Base-by-base conservation (phyloP, 2,797 vertebrate genomes). In the Pelochelys cantorii region DNA sequence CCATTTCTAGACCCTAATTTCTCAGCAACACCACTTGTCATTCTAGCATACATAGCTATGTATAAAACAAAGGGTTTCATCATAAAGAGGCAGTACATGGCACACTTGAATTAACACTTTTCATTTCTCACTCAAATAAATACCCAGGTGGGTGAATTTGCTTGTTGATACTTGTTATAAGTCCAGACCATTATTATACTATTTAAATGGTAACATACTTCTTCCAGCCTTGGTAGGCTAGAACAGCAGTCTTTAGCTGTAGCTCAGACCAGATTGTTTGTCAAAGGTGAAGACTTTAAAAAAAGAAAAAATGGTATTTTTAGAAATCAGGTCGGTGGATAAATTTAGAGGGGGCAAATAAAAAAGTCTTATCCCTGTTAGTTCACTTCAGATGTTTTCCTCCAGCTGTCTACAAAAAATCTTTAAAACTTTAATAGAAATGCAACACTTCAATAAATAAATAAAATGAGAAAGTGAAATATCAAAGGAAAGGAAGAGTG, bases 231-330 rank as follows among this genome's bases (percentile, higher is more conserved):
- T 34, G 75, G 55, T 42, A 75, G 15, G 5, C 18, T 80, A 90
- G 25, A 96, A 75, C 79, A 91, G 71, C 17, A 86, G 29, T 83
- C 88, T 84, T 86, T 84, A 94, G 65, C 60, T 87, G 31, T 77
- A 90, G 86, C 65, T 86, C 31, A 91, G 93, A 87, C 55, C 52
- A 90, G 71, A 92, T 96, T 95, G 88, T 93, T 84, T 96, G 88
- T 95, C 48, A 95, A 97, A 92, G 93, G 84, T 95, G 42, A 96
- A 94, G 85, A 91, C 91, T 91, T 97, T 87, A 93, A 93, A 57
- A 77, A 31, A 9, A 10, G 8, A 4, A 20, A 29, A 14, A 94
- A 92, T 82, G 87, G 60, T 86, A 93, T 94, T 90, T 96, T 96
- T 95, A 96, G 81, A 81, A 94, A 95, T 31, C 71, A 91, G 84